phyloP scores from a whole-genome alignment of 2,888 invertebrate genomes.

The Microplitis manilae region DNA sequence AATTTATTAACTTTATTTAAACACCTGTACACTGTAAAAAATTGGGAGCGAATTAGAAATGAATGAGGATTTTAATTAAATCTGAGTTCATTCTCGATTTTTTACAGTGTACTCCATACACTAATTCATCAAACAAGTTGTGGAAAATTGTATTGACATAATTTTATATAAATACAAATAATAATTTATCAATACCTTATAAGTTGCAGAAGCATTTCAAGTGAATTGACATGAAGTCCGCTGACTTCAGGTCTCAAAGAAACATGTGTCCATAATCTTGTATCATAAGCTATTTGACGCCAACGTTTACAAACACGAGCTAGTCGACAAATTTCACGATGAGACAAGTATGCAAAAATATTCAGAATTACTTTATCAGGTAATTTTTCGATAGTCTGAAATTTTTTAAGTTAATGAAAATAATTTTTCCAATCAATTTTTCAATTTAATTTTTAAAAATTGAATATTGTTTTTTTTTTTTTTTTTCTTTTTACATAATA shows the following conservation, averaged over 20 bases:
- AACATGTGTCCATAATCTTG: constrained; percentile 94
- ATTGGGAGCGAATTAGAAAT: too few species aligned
- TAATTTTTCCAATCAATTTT: constrained; percentile 26
- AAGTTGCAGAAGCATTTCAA: constrained; percentile 89
- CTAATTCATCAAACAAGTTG: too few species aligned
- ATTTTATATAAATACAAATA: background rate
- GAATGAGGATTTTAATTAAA: too few species aligned
- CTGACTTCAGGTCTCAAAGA: constrained; percentile 97
- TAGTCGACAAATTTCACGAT: constrained; percentile 94
- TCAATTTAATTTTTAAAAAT: too few species aligned
- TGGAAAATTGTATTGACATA: too few species aligned
- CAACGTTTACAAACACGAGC: constrained; percentile 97
- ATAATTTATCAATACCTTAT: constrained; percentile 76
- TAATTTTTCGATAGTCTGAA: constrained; percentile 94
- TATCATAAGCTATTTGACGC: constrained; percentile 96
- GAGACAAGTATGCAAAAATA: constrained; percentile 94
- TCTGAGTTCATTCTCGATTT: too few species aligned
- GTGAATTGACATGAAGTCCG: constrained; percentile 90
- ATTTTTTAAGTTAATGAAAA: constrained; percentile 54
- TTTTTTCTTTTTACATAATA: background rate
- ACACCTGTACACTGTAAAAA: too few species aligned
- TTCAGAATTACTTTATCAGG: constrained; percentile 97
- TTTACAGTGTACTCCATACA: too few species aligned
- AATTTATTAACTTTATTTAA: too few species aligned
- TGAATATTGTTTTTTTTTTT: background rate